Percentiles rank a stretch among this genome's conserved stretches.
Conservation (phyloP, 2,797 vertebrate genomes). For the Helicolenus hilgendorfi region DNA sequence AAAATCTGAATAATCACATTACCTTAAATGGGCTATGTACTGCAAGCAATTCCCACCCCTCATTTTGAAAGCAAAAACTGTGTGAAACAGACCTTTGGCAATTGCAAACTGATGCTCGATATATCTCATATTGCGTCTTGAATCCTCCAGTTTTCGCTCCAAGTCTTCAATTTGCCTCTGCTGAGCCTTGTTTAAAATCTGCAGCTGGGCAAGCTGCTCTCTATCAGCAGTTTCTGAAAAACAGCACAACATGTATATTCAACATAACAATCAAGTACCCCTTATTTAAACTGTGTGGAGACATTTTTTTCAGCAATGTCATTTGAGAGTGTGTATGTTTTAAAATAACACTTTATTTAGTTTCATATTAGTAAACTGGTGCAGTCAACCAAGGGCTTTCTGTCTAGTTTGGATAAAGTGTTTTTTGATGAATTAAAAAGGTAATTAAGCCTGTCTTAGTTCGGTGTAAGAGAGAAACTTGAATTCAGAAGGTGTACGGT, state of each 20-base stretch:
- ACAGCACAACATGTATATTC: slow-evolving; percentile 1
- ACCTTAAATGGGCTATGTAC: background rate
- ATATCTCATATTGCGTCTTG: slow-evolving; percentile 93
- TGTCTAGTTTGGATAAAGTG: no score
- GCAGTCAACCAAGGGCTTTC: no score
- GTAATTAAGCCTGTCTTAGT: no score
- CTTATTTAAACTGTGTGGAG: background rate
- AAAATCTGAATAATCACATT: background rate
- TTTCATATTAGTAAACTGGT: background rate
- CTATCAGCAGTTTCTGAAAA: slow-evolving; percentile 91
- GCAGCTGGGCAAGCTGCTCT: slow-evolving; percentile 94
- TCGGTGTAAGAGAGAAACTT: no score
- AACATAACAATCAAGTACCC: background rate
- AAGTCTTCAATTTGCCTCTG: slow-evolving; percentile 94
- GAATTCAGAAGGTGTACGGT: no score
- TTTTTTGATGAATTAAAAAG: no score
- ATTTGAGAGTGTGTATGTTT: background rate
- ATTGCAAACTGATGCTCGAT: slow-evolving; percentile 96
- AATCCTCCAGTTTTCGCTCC: slow-evolving; percentile 94
- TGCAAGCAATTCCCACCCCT: background rate
- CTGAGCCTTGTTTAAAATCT: slow-evolving; percentile 95
- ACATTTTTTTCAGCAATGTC: background rate
- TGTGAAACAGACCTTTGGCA: slow-evolving; percentile 91
- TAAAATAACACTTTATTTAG: background rate
- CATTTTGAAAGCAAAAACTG: background rate